A percentile compares a stretch with the other conserved stretches of the same genome.
These are phyloP conservation scores for Aegithalos caudatus DNA, from an alignment of 2,113 vertebrate genomes.

Conservation along the genomic window DNA sequence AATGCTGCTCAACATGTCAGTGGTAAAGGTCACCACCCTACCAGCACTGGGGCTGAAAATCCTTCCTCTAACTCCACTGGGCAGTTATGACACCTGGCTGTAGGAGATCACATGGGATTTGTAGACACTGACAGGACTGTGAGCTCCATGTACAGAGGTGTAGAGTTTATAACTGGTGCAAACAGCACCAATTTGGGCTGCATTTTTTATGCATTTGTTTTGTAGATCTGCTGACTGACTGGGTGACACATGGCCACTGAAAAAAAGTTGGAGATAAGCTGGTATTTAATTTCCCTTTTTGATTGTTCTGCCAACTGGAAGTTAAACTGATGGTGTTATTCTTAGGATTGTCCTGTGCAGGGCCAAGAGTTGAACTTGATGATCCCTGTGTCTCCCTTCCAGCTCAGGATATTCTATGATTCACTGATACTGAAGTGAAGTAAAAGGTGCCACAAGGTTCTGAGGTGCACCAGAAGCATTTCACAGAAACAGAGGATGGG, in stretches of 20 bases:
- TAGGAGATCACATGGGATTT: neutral
- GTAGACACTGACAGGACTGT: neutral
- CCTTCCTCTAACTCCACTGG: neutral
- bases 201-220: neutral
- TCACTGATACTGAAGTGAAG: neutral
- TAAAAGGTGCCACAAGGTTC: neutral
- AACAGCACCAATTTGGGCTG: neutral
- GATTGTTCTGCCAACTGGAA: neutral
- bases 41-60: neutral
- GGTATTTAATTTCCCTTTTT: neutral
- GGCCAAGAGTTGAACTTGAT: neutral
- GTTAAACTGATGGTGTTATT: neutral
- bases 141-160: neutral
- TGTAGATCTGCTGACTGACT: neutral
- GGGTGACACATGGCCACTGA: no score
- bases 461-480: neutral
- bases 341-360: neutral
- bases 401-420: neutral
- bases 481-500: neutral
- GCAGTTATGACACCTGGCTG: neutral
- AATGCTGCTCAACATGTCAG: accelerated
- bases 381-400: neutral
- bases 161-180: neutral
- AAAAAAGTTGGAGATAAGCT: neutral
- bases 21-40: neutral